phyloP scores from a whole-genome alignment of 1,140 invertebrate species.

The Brachionus manjavacas region DNA sequence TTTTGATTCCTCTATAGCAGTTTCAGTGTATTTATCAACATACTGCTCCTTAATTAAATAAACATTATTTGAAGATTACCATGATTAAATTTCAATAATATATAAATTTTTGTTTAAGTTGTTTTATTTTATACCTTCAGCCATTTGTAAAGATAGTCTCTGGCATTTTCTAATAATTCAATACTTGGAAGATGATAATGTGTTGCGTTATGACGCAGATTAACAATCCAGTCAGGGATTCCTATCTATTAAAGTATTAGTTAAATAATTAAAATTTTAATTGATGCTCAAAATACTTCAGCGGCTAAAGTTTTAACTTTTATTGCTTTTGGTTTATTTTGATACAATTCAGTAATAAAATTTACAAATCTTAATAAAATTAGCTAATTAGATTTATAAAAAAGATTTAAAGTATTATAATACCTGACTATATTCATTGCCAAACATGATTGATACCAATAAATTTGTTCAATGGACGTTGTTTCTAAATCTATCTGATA shows the following conservation, averaged over 20 bases:
- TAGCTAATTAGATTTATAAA: neutral
- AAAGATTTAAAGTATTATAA: neutral
- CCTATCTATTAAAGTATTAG: neutral
- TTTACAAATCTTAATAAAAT: constrained; percentile 35
- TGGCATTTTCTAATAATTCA: constrained; percentile 25
- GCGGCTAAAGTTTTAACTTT: constrained; percentile 5
- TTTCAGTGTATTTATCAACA: constrained; percentile 7
- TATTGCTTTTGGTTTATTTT: constrained; percentile 11
- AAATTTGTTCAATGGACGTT: neutral
- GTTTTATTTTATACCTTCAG: neutral
- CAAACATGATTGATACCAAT: constrained; percentile 20
- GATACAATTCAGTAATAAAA: constrained; percentile 37
- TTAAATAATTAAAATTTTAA: neutral
- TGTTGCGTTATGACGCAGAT: constrained; percentile 33
- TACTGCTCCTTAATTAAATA: constrained; percentile 1
- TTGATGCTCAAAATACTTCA: neutral
- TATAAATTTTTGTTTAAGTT: too few relatives aligned
- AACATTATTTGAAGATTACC: neutral
- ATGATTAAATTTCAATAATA: too few relatives aligned
- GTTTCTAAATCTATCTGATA: neutral
- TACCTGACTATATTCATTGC: constrained; percentile 27
- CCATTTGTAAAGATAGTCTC: constrained; percentile 40
- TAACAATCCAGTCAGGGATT: constrained; percentile 38
- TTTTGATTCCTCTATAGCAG: neutral
- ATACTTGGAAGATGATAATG: constrained; percentile 23